These are phyloP conservation scores for Macroteleia sp. DNA, from an alignment of 2,888 invertebrate species.

Conservation along the genomic window DNA sequence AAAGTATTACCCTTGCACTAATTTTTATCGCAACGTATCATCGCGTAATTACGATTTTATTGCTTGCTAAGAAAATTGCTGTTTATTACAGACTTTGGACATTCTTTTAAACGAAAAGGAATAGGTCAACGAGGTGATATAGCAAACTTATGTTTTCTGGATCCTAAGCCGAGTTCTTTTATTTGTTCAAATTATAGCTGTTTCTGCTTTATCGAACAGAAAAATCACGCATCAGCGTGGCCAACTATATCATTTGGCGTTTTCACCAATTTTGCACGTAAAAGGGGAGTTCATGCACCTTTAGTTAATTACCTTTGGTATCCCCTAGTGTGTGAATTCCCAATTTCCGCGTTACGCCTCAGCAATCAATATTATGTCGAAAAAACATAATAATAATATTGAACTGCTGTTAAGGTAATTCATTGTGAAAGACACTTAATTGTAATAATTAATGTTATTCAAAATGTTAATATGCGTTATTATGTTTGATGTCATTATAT, in stretches of 20 bases:
- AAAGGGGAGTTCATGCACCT: conserved; percentile 22
- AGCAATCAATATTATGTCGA: no score
- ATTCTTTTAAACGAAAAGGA: neutral
- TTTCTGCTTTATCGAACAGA: conserved; percentile 4
- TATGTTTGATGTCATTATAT: no score
- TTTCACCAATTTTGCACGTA: conserved; percentile 14
- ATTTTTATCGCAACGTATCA: conserved; percentile 31
- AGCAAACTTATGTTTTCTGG: neutral
- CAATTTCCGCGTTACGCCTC: no score
- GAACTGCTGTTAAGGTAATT: no score
- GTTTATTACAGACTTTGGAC: conserved; percentile 7
- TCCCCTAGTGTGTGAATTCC: no score
- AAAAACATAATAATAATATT: no score
- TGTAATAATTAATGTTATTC: no score
- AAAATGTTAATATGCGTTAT: no score
- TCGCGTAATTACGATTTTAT: conserved; percentile 21
- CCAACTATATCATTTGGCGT: conserved; percentile 8
- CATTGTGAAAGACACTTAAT: no score
- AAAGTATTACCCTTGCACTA: conserved; percentile 27
- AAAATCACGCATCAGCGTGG: conserved; percentile 8
- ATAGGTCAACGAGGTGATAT: conserved; percentile 3
- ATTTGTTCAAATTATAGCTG: conserved; percentile 25
- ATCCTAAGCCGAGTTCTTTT: conserved; percentile 1
- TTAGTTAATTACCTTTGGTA: conserved; percentile 31
- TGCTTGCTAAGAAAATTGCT: conserved; percentile 24